Evolutionary conservation across 64 coral and sea anemone species (phyloP), one percentile per base, ranked within the genome.

Genomic region (Acropora tenuis): DNA sequence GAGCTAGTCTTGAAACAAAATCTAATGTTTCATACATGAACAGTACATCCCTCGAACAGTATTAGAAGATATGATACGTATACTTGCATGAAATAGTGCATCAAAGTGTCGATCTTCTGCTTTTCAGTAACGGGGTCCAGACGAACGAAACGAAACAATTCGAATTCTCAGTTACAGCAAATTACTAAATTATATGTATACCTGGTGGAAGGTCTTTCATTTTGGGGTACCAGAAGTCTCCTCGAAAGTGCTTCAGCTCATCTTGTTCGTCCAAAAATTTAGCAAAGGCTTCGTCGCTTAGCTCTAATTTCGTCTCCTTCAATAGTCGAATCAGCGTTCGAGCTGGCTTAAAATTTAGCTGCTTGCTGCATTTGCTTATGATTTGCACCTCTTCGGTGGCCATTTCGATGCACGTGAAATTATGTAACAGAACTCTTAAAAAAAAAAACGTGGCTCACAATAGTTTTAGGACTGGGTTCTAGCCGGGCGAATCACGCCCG

Each of bases 121-220:
- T 30, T 30, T 30, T 30, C 30, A 30, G 30, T 30, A 30, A 30
- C 30, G 30, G 30, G 30, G 30, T 30, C 30, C 30, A 30, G 30
- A 30, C 30, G 30, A 30, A 15, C 13, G 48, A 74, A 17, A 49
- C 11, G 18, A 7, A 6, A 15, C 30, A 30, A 15, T 17, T 41
- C 0, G 13, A 48, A 9, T 42, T 59, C 52, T 20, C 11, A 43
- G 6, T 17, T 86, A 7, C 47, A 10, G 20, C 4, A 57, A 55
- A 66, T 9, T 43, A 1, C 8, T 8, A 11, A 75, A 71, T 87
- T 2, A 12, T 30, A 13, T 43, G 8, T 83, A 7, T 18, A 96
- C 95, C 95, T 74, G 18, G 13, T 9, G 95, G 95, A 5, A 93
- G 66, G 44, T 96, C 88, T 74, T 93, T 93, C 40, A 90, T 93